Base-by-base conservation (phyloP, 2,888 invertebrate genomes). In the Abscondita cerata region DNA sequence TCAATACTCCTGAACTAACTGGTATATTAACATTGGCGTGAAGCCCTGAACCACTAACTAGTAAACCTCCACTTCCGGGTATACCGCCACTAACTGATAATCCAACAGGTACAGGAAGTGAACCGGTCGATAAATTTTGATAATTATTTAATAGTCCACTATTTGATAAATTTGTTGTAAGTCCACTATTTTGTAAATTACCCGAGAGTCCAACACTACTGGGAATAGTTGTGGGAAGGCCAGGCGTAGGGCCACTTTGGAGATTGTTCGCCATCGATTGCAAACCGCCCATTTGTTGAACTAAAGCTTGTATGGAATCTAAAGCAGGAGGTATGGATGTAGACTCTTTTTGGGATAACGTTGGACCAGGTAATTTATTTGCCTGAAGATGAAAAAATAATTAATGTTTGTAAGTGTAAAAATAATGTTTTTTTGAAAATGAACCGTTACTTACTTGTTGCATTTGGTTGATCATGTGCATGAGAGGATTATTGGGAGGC, bases 391-490 rank as follows among this genome's bases (percentile, higher is more conserved):
- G 34, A 51, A n/a, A 51, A 11, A 16, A 8, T 15, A 6, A 44
- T 13, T 31, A 4, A 31, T 6, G 5, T 31, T 31, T 6, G 31
- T 31, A 31, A 36, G 12, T 36, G 36, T 12, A n/a, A n/a, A n/a
- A n/a, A n/a, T n/a, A n/a, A n/a, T n/a, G n/a, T n/a, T n/a, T n/a
- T n/a, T n/a, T n/a, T n/a, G n/a, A n/a, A n/a, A n/a, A n/a, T n/a
- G n/a, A n/a, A n/a, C n/a, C 18, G 9, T 44, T 33, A 19, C 34
- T 25, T 48, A 59, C 60, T 52, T 59, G 55, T 72, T 85, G 84
- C 80, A 85, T 82, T 73, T 85, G 84, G 75, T 77, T 83, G 58
- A 84, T 83, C 74, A 85, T 80, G 62, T 83, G 83, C 80, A 85
- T 83, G 48, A 85, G 79, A 58, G 84, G 83, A 76, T 83, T 84